A percentile compares a stretch with the other conserved stretches of the same genome.
Evolutionary conservation across 2,797 vertebrate species (phyloP).

Genomic region (Myiothlypis coronata): DNA sequence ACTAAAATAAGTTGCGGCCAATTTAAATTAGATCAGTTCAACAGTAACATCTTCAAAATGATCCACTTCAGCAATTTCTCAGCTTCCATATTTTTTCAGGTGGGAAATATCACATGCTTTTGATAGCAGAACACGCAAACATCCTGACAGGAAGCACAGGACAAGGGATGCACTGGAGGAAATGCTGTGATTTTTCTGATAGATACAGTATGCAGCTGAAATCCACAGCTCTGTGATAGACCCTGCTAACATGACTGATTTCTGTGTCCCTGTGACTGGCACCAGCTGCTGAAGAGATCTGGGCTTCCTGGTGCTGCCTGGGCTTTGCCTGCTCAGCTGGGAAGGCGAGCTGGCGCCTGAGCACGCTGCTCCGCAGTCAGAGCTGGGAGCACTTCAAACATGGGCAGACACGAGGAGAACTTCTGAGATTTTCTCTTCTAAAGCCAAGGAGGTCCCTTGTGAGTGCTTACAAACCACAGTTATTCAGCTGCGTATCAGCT

Average conservation of each 20-base stretch:
- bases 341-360: neutral
- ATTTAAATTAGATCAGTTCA: neutral
- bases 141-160: neutral
- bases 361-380: neutral
- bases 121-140: neutral
- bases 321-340: neutral
- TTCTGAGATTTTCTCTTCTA: constrained; percentile 22
- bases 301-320: neutral
- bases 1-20: neutral
- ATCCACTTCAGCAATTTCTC: neutral
- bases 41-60: neutral
- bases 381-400: constrained; percentile 21
- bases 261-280: neutral
- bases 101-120: neutral
- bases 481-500: neutral
- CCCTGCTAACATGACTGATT: neutral
- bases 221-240: neutral
- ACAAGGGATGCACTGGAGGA: neutral
- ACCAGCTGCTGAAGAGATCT: neutral
- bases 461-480: constrained; percentile 34
- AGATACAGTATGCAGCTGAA: neutral
- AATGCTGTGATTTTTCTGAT: neutral
- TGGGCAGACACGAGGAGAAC: neutral
- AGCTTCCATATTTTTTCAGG: neutral
- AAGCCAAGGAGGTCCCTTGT: constrained; percentile 21